Base-by-base conservation (phyloP, 2,797 vertebrate genomes). In the Valencia hispanica region DNA sequence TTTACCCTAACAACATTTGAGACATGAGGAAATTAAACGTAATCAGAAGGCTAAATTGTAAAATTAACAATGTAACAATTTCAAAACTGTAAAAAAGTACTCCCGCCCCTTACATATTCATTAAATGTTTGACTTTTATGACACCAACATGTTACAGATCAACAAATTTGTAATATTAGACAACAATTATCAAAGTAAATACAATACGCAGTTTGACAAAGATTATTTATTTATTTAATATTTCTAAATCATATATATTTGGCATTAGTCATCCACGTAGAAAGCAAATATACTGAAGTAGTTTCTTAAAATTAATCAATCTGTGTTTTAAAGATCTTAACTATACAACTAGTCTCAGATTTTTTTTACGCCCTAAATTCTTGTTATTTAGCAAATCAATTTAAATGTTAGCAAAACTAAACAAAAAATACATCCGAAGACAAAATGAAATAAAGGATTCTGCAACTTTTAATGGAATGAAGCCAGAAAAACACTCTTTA, bases 1-100 rank as follows among this genome's bases (percentile, higher is more conserved):
- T 68, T 86, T 81, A 78, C 57, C 77, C 53, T 72, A 74, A 43
- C 20, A 78, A 80, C 73, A 41, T 85, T 82, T 70, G 18, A 78
- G 75, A 80, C 65, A 71, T 22, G n/a, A 81, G 75, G 30, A 71
- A 77, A 66, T 78, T 25, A 27, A 75, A 65, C 59, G 32, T 65
- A 73, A 74, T 79, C 55, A 73, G 47, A 15, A 36, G 22, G 20
- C 61, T 27, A 17, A 32, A 55, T 70, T 18, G 41, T 79, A 25
- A 45, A 68, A 14, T 55, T 68, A 65, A 22, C 48, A 22, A 7
- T 50, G 20, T 20, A 34, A 63, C 4, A 65, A 9, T 65, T 65
- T 34, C 20, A 39, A 22, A 65, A 15, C 18, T 25, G 4, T 39
- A 65, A 39, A 63, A 36, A 11, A 39, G 20, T 10, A 63, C 1